Evolutionary conservation across 2,888 invertebrate genomes (phyloP), one percentile per base, ranked within the genome.

Genomic region (Beris chalybata): DNA sequence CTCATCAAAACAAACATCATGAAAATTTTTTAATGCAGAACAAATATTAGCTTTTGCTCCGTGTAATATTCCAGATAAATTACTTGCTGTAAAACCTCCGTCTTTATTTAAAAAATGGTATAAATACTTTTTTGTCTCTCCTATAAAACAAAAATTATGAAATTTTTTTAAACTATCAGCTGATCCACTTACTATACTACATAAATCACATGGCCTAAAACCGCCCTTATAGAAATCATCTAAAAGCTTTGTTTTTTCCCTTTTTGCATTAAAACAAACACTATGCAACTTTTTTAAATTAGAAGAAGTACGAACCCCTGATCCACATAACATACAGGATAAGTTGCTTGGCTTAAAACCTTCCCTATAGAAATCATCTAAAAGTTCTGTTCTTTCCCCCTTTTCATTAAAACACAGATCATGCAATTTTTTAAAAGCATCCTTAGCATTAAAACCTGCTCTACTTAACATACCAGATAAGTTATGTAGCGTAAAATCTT

Each of bases 1-100:
- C 53, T 71, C 70, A 73, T 74, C 74, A 74, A 75, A 74, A 71
- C 74, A 75, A 73, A 74, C 66, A 70, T 72, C 66, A 67, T 74
- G 71, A 70, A 74, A 74, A 61, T 74, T 65, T 72, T 73, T 73
- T 61, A 76, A 72, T 73, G 72, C 76, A 72, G 72, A 68, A 68
- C 72, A 75, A 74, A 75, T 71, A 68, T 71, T 75, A 71, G 71
- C 73, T 69, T 70, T 64, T 71, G 74, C 74, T 68, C 73, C 75
- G 64, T 74, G 74, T 68, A 75, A 71, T 72, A 76, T 75, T 31
- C 69, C 69, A 71, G 71, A 74, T 71, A 76, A 73, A 54, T 75
- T 71, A 38, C 45, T 72, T n/a, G 61, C 67, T 6, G 57, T 73
- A 70, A 75, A 74, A 70, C 72, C 48, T 67, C 56, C 69, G 7